Base-by-base conservation (phyloP, 2,113 vertebrate genomes). In the Nesogale talazaci region DNA sequence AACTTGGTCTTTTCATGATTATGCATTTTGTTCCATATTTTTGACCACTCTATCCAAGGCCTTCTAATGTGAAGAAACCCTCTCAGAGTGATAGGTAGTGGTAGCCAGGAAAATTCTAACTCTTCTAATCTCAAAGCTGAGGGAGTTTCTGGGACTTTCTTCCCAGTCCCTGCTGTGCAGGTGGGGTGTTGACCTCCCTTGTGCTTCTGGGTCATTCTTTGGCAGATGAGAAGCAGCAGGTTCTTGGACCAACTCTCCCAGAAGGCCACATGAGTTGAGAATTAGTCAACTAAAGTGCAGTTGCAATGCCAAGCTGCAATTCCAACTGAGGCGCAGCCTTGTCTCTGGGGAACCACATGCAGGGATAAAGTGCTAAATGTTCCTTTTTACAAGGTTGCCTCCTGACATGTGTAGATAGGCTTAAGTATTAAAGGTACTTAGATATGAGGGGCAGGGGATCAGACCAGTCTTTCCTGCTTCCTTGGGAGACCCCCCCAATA, bases 141-240 rank as follows among this genome's bases (percentile, higher is more conserved):
- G 46, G 46, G 84, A 86, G 88, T 59, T 83, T 12, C 42, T 75
- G 16, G 89, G 81, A n/a, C n/a, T n/a, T n/a, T n/a, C n/a, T n/a
- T n/a, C n/a, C n/a, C n/a, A n/a, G n/a, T n/a, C n/a, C n/a, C n/a
- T n/a, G n/a, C n/a, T n/a, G n/a, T n/a, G n/a, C 42, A 76, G 86
- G 77, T 78, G 89, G 75, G 74, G 46, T n/a, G 34, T 0, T 86
- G 80, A 95, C 85, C 46, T 85, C 86, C 84, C 81, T 77, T 97
- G 95, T 93, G 90, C 95, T n/a, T n/a, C n/a, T n/a, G n/a, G n/a
- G n/a, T n/a, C 96, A 67, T 94, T 97, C 97, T 98, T 98, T 98
- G 97, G 97, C 95, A 96, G 93, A 23, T 86, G n/a, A n/a, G n/a
- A 42, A 92, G 91, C 74, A 94, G 82, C 69, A 87, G 95, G 89